A percentile compares a stretch with the other conserved stretches of the same genome.
Conservation (phyloP, 2,113 vertebrate species). For the Corythaeola cristata region DNA sequence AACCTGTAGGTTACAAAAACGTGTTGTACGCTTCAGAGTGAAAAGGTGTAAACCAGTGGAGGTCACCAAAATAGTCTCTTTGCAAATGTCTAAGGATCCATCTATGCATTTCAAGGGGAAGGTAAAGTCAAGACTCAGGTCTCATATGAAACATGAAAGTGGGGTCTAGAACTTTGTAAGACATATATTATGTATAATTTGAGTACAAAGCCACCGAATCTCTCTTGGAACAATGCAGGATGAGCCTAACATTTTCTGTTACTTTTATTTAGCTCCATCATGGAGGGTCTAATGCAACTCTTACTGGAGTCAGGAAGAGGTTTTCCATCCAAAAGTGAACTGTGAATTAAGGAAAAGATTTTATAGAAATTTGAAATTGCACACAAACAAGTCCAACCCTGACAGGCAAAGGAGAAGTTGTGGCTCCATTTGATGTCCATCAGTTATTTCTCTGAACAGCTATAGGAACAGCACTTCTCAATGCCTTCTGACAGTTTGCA, state of each 20-base stretch:
- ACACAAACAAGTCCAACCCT: not conserved
- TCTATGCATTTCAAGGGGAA: not conserved
- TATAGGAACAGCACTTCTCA: not conserved
- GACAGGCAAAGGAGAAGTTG: not conserved
- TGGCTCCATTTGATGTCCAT: not conserved
- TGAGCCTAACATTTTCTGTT: not conserved
- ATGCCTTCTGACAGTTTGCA: not conserved
- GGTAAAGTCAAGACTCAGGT: not conserved
- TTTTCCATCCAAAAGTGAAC: not conserved
- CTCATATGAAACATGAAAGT: not conserved
- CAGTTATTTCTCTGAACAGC: not conserved
- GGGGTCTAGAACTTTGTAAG: not conserved
- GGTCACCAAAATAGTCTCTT: not conserved
- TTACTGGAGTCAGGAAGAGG: not conserved
- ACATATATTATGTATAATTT: not conserved
- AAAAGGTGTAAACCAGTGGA: not conserved
- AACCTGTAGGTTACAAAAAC: not conserved
- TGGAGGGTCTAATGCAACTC: not conserved
- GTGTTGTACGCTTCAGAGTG: accelerated
- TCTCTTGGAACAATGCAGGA: not conserved
- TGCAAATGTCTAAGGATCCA: not conserved
- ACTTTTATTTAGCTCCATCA: not conserved
- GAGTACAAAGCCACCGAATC: not conserved
- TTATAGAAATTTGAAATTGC: not conserved
- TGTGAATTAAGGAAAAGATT: not conserved